Conservation (phyloP, 2,888 invertebrate genomes). For the Volucella inflata region DNA sequence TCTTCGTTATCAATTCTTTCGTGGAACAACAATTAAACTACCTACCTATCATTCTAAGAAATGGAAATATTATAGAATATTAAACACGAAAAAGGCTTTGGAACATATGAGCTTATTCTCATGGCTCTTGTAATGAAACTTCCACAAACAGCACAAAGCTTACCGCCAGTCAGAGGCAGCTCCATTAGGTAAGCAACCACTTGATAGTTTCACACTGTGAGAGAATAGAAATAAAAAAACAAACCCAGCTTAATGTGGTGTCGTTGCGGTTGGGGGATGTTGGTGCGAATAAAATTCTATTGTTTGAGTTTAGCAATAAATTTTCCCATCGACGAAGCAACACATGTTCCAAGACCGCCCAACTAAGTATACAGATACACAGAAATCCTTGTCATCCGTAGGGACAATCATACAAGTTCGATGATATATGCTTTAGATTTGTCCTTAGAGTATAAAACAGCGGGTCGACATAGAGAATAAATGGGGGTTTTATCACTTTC, state of each 20-base stretch:
- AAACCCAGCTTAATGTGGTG: conserved; percentile 5
- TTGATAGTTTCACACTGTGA: conserved; percentile 60
- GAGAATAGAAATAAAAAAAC: conserved; percentile 24
- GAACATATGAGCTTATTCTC: conserved; percentile 52
- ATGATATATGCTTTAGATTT: conserved; percentile 56
- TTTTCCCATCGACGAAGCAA: conserved; percentile 51
- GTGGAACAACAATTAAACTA: neutral
- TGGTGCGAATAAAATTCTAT: conserved; percentile 35
- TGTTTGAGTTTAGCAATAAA: conserved; percentile 67
- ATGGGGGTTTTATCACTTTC: neutral
- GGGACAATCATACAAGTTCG: conserved; percentile 70
- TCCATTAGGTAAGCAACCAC: conserved; percentile 51
- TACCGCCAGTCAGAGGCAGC: conserved; percentile 25
- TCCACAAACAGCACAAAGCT: conserved; percentile 40
- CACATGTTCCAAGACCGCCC: conserved; percentile 54
- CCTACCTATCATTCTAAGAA: neutral
- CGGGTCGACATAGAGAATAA: neutral
- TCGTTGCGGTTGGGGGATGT: neutral
- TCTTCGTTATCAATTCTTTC: too few species aligned
- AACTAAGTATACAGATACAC: conserved; percentile 48
- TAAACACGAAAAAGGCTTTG: neutral
- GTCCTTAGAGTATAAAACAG: conserved; percentile 16
- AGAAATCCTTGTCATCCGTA: conserved; percentile 58
- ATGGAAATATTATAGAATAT: neutral
- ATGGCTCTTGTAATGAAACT: conserved; percentile 56